Evolutionary conservation across 2,888 invertebrate species (phyloP).

Genomic region (Priapulus caudatus): DNA sequence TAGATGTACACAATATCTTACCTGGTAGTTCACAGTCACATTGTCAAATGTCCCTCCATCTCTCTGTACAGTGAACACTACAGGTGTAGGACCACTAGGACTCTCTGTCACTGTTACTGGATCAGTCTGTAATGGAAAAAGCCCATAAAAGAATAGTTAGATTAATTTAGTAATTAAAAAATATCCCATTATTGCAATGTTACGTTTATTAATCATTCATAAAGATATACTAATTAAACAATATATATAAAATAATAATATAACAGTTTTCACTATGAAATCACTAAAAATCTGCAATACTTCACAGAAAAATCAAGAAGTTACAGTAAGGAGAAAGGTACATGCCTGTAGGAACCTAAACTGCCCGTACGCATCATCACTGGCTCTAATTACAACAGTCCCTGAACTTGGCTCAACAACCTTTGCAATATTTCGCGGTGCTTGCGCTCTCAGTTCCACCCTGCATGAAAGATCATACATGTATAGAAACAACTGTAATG

Average conservation of each 20-base stretch:
- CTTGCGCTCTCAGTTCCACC: conserved; percentile 1
- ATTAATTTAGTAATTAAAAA: too few species aligned
- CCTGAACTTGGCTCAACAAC: conserved; percentile 23
- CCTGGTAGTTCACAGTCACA: background rate
- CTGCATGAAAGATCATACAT: too few species aligned
- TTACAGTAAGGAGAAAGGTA: background rate
- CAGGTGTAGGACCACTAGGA: background rate
- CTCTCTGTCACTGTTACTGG: background rate
- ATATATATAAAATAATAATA: too few species aligned
- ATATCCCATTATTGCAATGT: too few species aligned
- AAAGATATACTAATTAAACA: too few species aligned
- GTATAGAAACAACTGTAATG: too few species aligned
- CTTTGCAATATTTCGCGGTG: background rate
- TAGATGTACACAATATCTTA: too few species aligned
- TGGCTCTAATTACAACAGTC: conserved; percentile 29
- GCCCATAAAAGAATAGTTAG: too few species aligned
- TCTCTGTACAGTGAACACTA: background rate
- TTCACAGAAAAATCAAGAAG: background rate
- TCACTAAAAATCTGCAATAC: too few species aligned
- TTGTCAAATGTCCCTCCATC: background rate
- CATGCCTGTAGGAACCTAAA: conserved; percentile 29
- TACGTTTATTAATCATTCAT: too few species aligned
- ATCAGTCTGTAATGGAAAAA: background rate
- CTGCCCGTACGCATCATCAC: conserved; percentile 35
- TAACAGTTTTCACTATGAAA: background rate